Evolutionary conservation across 1,140 invertebrate species (phyloP).

Genomic region (Microplitis demolitor): DNA sequence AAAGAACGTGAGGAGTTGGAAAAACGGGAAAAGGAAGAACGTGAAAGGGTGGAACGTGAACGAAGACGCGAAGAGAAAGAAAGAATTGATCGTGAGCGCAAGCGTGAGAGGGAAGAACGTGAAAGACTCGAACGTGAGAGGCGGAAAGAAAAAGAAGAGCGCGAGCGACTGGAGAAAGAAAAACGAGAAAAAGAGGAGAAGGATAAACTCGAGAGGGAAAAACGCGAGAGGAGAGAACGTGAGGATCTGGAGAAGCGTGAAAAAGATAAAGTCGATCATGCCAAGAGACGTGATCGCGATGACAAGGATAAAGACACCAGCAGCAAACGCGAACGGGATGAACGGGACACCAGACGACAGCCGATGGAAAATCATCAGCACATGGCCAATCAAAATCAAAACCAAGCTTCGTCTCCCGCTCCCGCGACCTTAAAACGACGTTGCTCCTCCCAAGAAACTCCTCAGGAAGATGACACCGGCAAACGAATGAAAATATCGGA

Average conservation of each 20-base stretch:
- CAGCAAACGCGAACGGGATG: conserved; percentile 46
- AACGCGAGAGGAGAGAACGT: conserved; percentile 49
- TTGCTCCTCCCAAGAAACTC: conserved; percentile 78
- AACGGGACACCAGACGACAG: conserved; percentile 28
- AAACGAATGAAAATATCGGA: conserved; percentile 68
- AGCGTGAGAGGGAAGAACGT: conserved; percentile 40
- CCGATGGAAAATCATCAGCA: conserved; percentile 51
- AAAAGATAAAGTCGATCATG: conserved; percentile 47
- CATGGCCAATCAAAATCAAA: conserved; percentile 37
- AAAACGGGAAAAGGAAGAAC: conserved; percentile 41
- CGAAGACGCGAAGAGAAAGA: conserved; percentile 55
- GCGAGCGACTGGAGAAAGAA: conserved; percentile 54
- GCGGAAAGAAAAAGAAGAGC: conserved; percentile 47
- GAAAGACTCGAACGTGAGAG: conserved; percentile 42
- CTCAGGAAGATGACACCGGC: conserved; percentile 71
- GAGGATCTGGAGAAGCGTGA: conserved; percentile 55
- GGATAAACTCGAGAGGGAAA: conserved; percentile 38
- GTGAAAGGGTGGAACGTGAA: conserved; percentile 53
- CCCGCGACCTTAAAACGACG: conserved; percentile 72
- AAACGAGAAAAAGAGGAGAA: conserved; percentile 58
- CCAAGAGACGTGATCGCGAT: conserved; percentile 45
- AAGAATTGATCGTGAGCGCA: conserved; percentile 46
- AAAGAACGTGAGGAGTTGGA: conserved; percentile 48
- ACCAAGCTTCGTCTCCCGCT: conserved; percentile 61
- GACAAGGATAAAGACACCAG: conserved; percentile 41